phyloP scores from a whole-genome alignment of 2,797 vertebrate species.

The Epinephelus malabaricus region DNA sequence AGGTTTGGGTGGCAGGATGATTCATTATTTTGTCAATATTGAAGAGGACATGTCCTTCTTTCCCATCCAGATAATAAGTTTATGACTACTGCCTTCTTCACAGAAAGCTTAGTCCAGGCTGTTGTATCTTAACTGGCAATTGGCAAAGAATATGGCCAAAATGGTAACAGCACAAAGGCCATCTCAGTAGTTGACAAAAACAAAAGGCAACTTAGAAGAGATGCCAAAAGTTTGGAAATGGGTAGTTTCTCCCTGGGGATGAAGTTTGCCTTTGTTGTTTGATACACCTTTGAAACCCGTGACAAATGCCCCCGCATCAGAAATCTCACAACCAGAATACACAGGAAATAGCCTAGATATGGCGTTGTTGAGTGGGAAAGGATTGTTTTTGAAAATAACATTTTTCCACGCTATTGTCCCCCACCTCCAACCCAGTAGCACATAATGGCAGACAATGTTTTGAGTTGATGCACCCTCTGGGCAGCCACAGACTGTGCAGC shows the following conservation, averaged over 20 bases:
- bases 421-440: slow-evolving; percentile 79
- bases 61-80: neutral
- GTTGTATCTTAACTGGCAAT: slow-evolving; percentile 31
- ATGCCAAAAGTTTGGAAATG: slow-evolving; percentile 78
- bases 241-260: slow-evolving; percentile 69
- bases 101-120: slow-evolving; percentile 5
- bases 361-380: slow-evolving; percentile 81
- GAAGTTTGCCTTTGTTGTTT: slow-evolving; percentile 84
- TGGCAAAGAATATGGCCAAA: slow-evolving; percentile 45
- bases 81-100: slow-evolving; percentile 1
- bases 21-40: neutral
- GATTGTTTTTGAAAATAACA: slow-evolving; percentile 87
- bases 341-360: slow-evolving; percentile 88
- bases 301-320: slow-evolving; percentile 88
- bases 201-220: slow-evolving; percentile 64
- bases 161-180: slow-evolving; percentile 46
- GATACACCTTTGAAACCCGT: slow-evolving; percentile 86
- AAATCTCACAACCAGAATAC: slow-evolving; percentile 88
- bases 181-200: slow-evolving; percentile 65
- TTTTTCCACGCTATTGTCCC: slow-evolving; percentile 84
- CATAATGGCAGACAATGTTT: slow-evolving; percentile 85
- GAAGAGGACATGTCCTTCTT: slow-evolving; percentile 1
- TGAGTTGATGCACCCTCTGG: slow-evolving; percentile 83
- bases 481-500: slow-evolving; percentile 83
- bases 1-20: neutral